Conservation (phyloP, 2,888 invertebrate species). For the Drosophila histrio region DNA sequence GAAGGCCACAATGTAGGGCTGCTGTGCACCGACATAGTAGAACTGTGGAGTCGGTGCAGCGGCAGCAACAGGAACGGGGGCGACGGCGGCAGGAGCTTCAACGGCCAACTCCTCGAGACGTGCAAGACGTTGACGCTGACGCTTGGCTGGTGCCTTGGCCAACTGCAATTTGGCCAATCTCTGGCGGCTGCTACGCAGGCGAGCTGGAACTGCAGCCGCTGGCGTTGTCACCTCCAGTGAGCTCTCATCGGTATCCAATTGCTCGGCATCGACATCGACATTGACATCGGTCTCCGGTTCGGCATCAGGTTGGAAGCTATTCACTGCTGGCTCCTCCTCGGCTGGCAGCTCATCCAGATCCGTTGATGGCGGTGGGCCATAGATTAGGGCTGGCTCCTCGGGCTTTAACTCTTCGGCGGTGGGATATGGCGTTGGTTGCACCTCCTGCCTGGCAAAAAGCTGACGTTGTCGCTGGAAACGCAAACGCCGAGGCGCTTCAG, state of each 20-base stretch:
- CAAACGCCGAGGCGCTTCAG: slow-evolving; percentile 50
- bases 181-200: slow-evolving; percentile 54
- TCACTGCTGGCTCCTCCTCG: slow-evolving; percentile 35
- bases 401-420: slow-evolving; percentile 76
- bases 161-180: slow-evolving; percentile 56
- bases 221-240: slow-evolving; percentile 59
- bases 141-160: slow-evolving; percentile 39
- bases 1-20: slow-evolving; percentile 64
- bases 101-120: slow-evolving; percentile 64
- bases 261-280: slow-evolving; percentile 56
- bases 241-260: slow-evolving; percentile 58
- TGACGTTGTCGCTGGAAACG: slow-evolving; percentile 49
- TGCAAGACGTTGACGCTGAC: slow-evolving; percentile 42
- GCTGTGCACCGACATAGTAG: slow-evolving; percentile 69
- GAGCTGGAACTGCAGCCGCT: slow-evolving; percentile 38
- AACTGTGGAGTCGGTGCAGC: slow-evolving; percentile 51
- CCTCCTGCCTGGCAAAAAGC: slow-evolving; percentile 64
- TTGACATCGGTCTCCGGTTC: slow-evolving; percentile 26
- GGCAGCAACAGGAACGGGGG: slow-evolving; percentile 38
- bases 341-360: slow-evolving; percentile 56
- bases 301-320: slow-evolving; percentile 57
- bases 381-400: slow-evolving; percentile 68
- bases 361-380: slow-evolving; percentile 74
- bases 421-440: slow-evolving; percentile 73
- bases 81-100: slow-evolving; percentile 28